Percentiles rank a stretch among this genome's conserved stretches.
Evolutionary conservation across 2,797 vertebrate genomes (phyloP).

Genomic region (Bradypus variegatus): DNA sequence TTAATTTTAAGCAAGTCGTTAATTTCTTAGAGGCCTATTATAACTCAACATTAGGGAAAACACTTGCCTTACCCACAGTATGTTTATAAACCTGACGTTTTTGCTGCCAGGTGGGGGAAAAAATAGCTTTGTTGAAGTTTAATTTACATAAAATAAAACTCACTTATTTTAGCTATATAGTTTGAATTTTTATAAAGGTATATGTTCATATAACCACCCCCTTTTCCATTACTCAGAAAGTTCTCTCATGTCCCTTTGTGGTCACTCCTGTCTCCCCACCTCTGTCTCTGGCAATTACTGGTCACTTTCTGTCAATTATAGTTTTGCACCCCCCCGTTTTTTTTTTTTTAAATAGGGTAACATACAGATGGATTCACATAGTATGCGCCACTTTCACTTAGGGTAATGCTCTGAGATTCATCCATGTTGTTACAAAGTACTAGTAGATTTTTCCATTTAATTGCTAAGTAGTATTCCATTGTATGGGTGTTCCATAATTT

Average conservation of each 20-base stretch:
- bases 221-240: not conserved
- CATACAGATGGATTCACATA: not conserved
- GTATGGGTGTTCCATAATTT: not conserved
- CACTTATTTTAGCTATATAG: not conserved
- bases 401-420: slow-evolving; percentile 1
- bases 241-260: not conserved
- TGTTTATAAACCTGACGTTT: not conserved
- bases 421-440: slow-evolving; percentile 3
- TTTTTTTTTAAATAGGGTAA: not conserved
- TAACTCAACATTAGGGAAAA: not conserved
- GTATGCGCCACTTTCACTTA: not conserved
- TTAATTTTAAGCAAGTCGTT: not conserved
- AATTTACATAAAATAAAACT: not conserved
- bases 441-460: not conserved
- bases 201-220: not conserved
- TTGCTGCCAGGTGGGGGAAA: not conserved
- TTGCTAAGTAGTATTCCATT: not conserved
- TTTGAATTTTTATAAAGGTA: slow-evolving; percentile 8
- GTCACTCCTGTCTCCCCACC: not conserved
- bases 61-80: not conserved
- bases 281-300: not conserved
- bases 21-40: not conserved
- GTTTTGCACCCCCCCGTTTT: not conserved
- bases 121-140: not conserved
- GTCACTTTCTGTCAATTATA: not conserved